Conservation (phyloP, 2,113 vertebrate genomes). For the Hymenochirus boettgeri region DNA sequence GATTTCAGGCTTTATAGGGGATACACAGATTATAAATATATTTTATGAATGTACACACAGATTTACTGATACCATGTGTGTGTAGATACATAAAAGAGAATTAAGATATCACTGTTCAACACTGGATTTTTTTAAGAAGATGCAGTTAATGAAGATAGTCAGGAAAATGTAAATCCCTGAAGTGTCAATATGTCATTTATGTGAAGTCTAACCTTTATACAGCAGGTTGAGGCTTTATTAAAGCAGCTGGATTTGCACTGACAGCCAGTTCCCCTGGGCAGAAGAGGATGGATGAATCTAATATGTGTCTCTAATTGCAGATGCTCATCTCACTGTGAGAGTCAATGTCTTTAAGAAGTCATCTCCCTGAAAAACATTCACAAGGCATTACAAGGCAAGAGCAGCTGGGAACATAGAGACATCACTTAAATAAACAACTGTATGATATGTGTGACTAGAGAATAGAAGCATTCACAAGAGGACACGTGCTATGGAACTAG, state of each 20-base stretch:
- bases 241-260: constrained; percentile 50
- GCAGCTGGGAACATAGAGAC: neutral
- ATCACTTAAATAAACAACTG: constrained; percentile 2
- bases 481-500: no score
- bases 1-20: no score
- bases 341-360: constrained; percentile 29
- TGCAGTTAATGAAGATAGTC: constrained; percentile 24
- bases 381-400: constrained; percentile 35
- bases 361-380: constrained; percentile 6
- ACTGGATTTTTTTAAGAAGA: neutral
- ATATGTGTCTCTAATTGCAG: constrained; percentile 49
- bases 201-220: constrained; percentile 47
- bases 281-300: constrained; percentile 31
- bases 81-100: neutral
- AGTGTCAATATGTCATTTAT: constrained; percentile 31
- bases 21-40: no score
- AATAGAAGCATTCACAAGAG: neutral
- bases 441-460: neutral
- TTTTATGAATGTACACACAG: no score
- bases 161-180: constrained; percentile 43
- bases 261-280: constrained; percentile 8
- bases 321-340: constrained; percentile 40
- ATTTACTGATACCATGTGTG: no score
- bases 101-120: neutral
- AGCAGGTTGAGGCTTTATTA: constrained; percentile 46